Percentiles rank a stretch among this genome's conserved stretches.
Conservation (phyloP, 2,113 vertebrate species). For the Seriola rivoliana region DNA sequence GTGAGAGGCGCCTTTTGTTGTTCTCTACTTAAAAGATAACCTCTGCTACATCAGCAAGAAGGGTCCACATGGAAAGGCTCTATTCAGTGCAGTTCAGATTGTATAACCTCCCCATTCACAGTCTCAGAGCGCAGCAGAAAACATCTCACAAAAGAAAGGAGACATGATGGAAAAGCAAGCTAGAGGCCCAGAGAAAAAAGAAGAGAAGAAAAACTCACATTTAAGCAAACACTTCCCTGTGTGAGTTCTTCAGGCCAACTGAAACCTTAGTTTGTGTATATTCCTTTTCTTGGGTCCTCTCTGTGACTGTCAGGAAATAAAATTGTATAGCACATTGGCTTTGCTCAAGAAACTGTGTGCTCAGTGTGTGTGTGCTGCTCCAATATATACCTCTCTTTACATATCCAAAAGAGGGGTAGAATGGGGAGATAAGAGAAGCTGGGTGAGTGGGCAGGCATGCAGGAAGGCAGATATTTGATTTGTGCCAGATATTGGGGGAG, state of each 20-base stretch:
- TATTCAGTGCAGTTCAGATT: constrained; percentile 55
- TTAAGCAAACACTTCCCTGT: constrained; percentile 47
- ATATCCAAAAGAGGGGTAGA: constrained; percentile 8
- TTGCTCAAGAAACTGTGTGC: constrained; percentile 33
- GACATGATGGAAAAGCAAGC: constrained; percentile 37
- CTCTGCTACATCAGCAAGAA: constrained; percentile 22
- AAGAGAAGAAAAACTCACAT: not conserved
- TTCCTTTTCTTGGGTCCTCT: constrained; percentile 24
- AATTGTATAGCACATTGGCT: constrained; percentile 22
- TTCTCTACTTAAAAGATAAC: constrained; percentile 59
- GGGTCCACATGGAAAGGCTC: constrained; percentile 33
- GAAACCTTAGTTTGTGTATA: constrained; percentile 30
- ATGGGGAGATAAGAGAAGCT: constrained; percentile 9
- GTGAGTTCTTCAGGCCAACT: constrained; percentile 23
- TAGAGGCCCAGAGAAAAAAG: not conserved
- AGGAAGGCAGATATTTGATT: constrained; percentile 66
- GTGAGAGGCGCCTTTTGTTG: constrained; percentile 56
- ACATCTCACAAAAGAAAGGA: constrained; percentile 43
- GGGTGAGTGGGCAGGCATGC: constrained; percentile 29
- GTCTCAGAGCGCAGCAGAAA: constrained; percentile 30
- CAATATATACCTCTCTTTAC: constrained; percentile 12
- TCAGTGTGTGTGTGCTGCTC: not conserved
- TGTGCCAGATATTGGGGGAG: constrained; percentile 43
- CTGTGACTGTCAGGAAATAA: constrained; percentile 46
- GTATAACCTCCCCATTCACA: constrained; percentile 52